Conservation (phyloP, 2,888 invertebrate species). For the Calliphora vomitoria region DNA sequence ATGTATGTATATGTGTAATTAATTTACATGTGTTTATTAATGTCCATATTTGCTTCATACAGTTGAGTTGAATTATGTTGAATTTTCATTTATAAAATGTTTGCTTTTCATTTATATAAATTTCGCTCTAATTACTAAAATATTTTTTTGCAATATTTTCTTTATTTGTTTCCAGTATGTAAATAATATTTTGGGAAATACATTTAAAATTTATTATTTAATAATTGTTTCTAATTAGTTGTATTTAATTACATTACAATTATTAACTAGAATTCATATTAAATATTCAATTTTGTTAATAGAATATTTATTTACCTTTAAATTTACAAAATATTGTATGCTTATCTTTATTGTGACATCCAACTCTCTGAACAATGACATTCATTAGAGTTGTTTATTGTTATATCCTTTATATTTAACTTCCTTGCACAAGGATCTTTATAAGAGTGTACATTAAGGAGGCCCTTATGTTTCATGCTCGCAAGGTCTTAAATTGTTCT, state of each 20-base stretch:
- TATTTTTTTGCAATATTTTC: background rate
- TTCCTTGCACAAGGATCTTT: background rate
- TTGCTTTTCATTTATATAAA: background rate
- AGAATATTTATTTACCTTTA: background rate
- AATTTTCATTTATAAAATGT: conserved; percentile 5
- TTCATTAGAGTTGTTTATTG: background rate
- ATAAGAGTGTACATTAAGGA: background rate
- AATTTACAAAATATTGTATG: background rate
- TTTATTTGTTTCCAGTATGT: background rate
- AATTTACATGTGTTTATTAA: background rate
- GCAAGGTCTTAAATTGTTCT: too few relatives aligned
- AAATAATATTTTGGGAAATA: conserved; percentile 29
- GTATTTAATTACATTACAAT: conserved; percentile 31
- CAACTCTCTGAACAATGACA: conserved; percentile 6
- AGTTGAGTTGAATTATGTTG: background rate
- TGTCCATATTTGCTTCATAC: background rate
- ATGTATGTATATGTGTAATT: background rate
- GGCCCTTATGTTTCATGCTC: too few relatives aligned
- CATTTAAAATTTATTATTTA: conserved; percentile 27
- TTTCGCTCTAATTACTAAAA: conserved; percentile 39
- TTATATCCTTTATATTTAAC: background rate
- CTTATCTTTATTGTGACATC: background rate
- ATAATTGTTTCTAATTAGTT: conserved; percentile 37
- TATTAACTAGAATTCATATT: background rate
- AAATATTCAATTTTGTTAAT: background rate